phyloP scores from a whole-genome alignment of 2,113 vertebrate genomes.

The Herpailurus yagouaroundi region DNA sequence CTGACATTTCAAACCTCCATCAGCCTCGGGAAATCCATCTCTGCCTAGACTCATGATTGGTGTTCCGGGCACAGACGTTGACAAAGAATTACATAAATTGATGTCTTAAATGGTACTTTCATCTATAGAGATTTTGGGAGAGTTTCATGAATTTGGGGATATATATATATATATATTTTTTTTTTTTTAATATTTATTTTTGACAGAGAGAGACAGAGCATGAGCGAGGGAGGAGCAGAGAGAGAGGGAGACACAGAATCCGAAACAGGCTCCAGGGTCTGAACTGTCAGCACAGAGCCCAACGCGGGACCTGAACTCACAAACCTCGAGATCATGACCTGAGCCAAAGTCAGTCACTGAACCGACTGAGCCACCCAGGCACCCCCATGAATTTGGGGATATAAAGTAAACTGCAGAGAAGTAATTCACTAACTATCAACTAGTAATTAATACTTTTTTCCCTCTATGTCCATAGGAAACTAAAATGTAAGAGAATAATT shows the following conservation, averaged over 20 bases:
- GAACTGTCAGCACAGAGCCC: no score
- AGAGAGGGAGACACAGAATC: no score
- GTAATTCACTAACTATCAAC: background rate
- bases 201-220: no score
- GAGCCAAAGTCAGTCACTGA: no score
- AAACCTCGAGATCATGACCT: no score
- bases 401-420: background rate
- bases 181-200: no score
- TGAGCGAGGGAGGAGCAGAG: no score
- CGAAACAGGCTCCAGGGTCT: no score
- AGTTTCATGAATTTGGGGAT: background rate
- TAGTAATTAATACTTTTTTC: background rate
- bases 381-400: background rate
- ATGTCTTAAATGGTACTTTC: background rate
- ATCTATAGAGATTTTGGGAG: constrained; percentile 30
- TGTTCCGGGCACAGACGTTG: background rate
- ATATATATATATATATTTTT: background rate
- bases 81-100: background rate
- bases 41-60: background rate
- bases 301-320: no score
- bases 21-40: background rate
- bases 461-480: background rate
- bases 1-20: background rate
- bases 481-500: background rate
- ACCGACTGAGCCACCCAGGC: no score